Percentiles rank a stretch among this genome's conserved stretches.
These are phyloP conservation scores for Eleginops maclovinus DNA, from an alignment of 2,113 vertebrate species.

Conservation along the genomic window DNA sequence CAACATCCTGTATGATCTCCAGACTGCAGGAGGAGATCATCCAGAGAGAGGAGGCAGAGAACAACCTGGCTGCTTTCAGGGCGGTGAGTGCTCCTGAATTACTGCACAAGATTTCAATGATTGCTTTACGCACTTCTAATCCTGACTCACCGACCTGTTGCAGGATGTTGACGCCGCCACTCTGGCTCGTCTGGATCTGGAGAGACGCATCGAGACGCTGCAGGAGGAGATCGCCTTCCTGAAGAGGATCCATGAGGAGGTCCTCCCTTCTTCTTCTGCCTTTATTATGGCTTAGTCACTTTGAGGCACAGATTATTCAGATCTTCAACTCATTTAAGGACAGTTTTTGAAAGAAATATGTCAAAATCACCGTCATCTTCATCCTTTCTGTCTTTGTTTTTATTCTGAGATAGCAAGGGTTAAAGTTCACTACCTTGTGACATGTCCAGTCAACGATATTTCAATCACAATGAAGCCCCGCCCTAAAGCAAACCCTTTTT, in stretches of 20 bases:
- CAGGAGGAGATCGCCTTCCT: slow-evolving; percentile 97
- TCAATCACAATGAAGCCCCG: too few species aligned
- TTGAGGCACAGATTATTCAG: too few species aligned
- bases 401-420: too few species aligned
- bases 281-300: too few species aligned
- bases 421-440: too few species aligned
- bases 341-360: too few species aligned
- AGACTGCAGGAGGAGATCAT: slow-evolving; percentile 95
- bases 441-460: too few species aligned
- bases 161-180: slow-evolving; percentile 96
- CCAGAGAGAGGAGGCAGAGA: slow-evolving; percentile 93
- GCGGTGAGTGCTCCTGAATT: slow-evolving; percentile 83
- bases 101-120: too few species aligned
- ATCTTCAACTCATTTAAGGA: too few species aligned
- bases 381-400: too few species aligned
- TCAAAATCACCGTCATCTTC: too few species aligned
- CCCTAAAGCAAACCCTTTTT: too few species aligned
- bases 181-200: slow-evolving; percentile 92
- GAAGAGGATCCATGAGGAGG: slow-evolving; percentile 96
- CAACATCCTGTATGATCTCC: neutral
- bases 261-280: slow-evolving; percentile 2
- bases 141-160: neutral
- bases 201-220: slow-evolving; percentile 93
- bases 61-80: slow-evolving; percentile 92
- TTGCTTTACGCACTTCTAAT: neutral